Conservation (phyloP, 2,113 vertebrate genomes). For the Gambusia affinis region DNA sequence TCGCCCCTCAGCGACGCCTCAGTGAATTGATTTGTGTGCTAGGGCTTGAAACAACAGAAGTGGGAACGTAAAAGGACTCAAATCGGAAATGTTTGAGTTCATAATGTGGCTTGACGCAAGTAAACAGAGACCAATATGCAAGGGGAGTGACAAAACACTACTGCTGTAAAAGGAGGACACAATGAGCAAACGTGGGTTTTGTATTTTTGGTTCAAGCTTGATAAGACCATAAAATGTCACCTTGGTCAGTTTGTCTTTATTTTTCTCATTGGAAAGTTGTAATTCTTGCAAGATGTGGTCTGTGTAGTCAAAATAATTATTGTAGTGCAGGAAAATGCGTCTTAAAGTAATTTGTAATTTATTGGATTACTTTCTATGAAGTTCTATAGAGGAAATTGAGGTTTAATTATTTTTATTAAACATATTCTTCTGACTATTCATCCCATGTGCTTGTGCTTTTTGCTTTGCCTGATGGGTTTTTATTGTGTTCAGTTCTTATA, state of each 20-base stretch:
- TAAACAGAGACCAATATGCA: constrained; percentile 76
- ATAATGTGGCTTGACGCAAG: constrained; percentile 50
- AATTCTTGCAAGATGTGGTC: constrained; percentile 99
- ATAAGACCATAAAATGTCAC: constrained; percentile 87
- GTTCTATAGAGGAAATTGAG: constrained; percentile 99
- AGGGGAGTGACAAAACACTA: constrained; percentile 83
- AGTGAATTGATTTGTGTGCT: constrained; percentile 45
- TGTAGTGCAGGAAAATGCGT: constrained; percentile 95
- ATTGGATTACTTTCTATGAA: constrained; percentile 99
- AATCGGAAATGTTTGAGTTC: constrained; percentile 38
- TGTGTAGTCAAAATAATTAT: constrained; percentile 95
- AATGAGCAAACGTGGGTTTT: constrained; percentile 85
- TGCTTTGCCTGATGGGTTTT: constrained; percentile 33
- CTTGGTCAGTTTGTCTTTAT: constrained; percentile 73
- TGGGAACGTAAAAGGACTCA: constrained; percentile 10
- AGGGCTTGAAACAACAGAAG: constrained; percentile 42
- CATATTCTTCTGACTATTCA: constrained; percentile 99
- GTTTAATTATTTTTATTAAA: constrained; percentile 99
- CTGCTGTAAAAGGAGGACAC: constrained; percentile 85
- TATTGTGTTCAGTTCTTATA: not conserved
- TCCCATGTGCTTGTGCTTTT: constrained; percentile 82
- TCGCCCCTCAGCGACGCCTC: constrained; percentile 33
- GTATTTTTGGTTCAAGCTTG: constrained; percentile 88
- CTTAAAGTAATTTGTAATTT: constrained; percentile 99
- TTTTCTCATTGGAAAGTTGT: constrained; percentile 89